Evolutionary conservation across 2,113 vertebrate genomes (phyloP).

Genomic region (Gymnogyps californianus): DNA sequence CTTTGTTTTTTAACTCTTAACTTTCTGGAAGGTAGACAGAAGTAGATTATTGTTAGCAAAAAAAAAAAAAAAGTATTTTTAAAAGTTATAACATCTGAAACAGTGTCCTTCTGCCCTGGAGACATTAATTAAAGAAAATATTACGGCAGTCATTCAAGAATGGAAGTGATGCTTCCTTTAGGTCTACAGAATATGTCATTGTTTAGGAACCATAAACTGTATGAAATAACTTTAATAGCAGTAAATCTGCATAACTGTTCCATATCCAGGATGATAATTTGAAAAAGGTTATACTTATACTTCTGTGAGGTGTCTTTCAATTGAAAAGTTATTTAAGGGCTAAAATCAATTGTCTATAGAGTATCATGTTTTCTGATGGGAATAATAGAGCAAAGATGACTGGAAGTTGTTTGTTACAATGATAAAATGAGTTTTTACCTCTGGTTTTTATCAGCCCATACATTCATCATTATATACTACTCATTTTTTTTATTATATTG

Average conservation of each 20-base stretch:
- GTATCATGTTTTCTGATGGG: slow-evolving; percentile 58
- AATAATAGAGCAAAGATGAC: slow-evolving; percentile 60
- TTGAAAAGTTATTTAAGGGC: slow-evolving; percentile 65
- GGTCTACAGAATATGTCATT: background rate
- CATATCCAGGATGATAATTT: slow-evolving; percentile 18
- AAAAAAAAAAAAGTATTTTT: background rate
- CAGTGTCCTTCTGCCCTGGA: background rate
- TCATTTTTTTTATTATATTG: slow-evolving; percentile 73
- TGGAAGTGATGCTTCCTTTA: background rate
- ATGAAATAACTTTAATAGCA: slow-evolving; percentile 16
- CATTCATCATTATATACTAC: slow-evolving; percentile 69
- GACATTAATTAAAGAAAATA: background rate
- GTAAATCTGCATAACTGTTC: slow-evolving; percentile 41
- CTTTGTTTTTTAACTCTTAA: background rate
- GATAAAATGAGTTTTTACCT: slow-evolving; percentile 66
- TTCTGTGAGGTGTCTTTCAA: slow-evolving; percentile 49
- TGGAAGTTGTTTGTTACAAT: slow-evolving; percentile 66
- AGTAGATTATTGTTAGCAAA: background rate
- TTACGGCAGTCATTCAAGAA: background rate
- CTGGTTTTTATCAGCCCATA: slow-evolving; percentile 62
- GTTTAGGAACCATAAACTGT: slow-evolving; percentile 29
- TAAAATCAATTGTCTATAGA: slow-evolving; percentile 64
- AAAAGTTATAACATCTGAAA: background rate
- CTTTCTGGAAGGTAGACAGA: background rate
- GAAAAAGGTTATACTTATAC: slow-evolving; percentile 27